Conservation (phyloP, 2,888 invertebrate genomes). For the Geophilus truncorum region DNA sequence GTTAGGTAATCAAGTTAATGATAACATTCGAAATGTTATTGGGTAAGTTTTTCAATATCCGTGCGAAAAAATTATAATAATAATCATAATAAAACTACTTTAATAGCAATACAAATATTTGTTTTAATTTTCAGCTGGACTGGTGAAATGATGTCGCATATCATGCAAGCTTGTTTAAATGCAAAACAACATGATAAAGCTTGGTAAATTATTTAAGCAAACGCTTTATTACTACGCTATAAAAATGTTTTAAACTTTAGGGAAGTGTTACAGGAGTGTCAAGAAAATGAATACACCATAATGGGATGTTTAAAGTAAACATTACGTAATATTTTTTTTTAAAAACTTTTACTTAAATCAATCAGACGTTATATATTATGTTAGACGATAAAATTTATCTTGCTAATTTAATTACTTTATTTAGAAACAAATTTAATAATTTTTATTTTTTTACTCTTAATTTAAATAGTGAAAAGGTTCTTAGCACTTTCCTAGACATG, state of each 20-base stretch:
- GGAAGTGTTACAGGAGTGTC: background rate
- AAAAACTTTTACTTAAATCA: too few relatives aligned
- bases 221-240: too few relatives aligned
- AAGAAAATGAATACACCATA: background rate
- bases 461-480: background rate
- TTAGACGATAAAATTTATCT: too few relatives aligned
- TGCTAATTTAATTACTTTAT: too few relatives aligned
- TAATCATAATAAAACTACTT: too few relatives aligned
- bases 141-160: slow-evolving; percentile 59
- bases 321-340: too few relatives aligned
- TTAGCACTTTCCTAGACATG: background rate
- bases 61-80: too few relatives aligned
- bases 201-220: slow-evolving; percentile 46
- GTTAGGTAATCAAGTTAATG: slow-evolving; percentile 50
- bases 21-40: slow-evolving; percentile 32
- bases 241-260: background rate
- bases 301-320: background rate
- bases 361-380: too few relatives aligned
- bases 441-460: too few relatives aligned
- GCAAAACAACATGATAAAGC: slow-evolving; percentile 56
- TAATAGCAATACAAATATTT: too few relatives aligned
- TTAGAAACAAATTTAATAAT: too few relatives aligned
- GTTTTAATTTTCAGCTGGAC: slow-evolving; percentile 52
- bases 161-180: slow-evolving; percentile 54
- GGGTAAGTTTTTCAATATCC: too few relatives aligned